These are phyloP conservation scores for Cyprinella venusta DNA, from an alignment of 2,797 vertebrate genomes.

Conservation along the genomic window DNA sequence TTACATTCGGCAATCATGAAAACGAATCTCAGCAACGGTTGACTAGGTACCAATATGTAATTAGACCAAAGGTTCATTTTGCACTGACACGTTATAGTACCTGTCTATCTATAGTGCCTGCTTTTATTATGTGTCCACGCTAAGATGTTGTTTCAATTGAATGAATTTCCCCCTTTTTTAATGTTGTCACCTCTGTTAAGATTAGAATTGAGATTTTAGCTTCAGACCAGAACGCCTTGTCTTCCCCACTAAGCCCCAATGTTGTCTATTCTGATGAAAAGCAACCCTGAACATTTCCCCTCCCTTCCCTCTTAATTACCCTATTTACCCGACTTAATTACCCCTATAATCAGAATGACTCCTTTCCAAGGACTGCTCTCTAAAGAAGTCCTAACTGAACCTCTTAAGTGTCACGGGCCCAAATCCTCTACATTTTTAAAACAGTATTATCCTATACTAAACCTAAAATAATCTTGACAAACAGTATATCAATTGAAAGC, in stretches of 20 bases:
- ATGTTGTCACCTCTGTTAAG: slow-evolving; percentile 59
- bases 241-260: slow-evolving; percentile 60
- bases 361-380: slow-evolving; percentile 28
- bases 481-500: no score
- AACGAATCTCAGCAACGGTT: no score
- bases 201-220: slow-evolving; percentile 62
- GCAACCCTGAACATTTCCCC: slow-evolving; percentile 23
- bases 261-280: slow-evolving; percentile 39
- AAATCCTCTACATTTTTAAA: no score
- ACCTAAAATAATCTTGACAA: no score
- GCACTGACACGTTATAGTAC: neutral
- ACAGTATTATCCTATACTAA: no score
- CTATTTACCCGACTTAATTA: neutral
- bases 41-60: no score
- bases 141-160: slow-evolving; percentile 4
- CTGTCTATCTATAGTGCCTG: neutral
- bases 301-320: slow-evolving; percentile 50
- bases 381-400: slow-evolving; percentile 46
- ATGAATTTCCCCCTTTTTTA: slow-evolving; percentile 31
- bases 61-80: no score
- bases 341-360: slow-evolving; percentile 39
- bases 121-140: neutral
- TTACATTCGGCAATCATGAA: no score
- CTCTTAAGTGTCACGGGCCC: no score
- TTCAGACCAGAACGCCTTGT: slow-evolving; percentile 52